Evolutionary conservation across 2,888 invertebrate species (phyloP), one percentile per base, ranked within the genome.

Genomic region (Drosophila ezoana): DNA sequence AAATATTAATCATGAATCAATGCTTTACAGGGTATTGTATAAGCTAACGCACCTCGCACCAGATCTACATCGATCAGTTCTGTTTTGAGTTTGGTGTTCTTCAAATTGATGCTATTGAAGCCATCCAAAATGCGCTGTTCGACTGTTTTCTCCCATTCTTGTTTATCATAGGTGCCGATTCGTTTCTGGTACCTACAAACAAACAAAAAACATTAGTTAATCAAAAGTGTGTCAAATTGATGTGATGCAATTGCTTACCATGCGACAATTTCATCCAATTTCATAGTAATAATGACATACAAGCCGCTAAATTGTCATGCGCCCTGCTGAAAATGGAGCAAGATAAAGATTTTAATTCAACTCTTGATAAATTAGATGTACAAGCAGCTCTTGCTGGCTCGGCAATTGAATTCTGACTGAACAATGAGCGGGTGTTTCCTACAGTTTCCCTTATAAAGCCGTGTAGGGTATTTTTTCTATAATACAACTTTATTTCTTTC

Each of bases 151-250:
- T 99, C 99, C 98, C 98, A 99, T 95, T 97, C 95, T 90, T 98
- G 98, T 91, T 98, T 98, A 93, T 99, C 98, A 93, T 98, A 98
- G 28, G 97, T 97, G 90, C 98, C 98, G 92, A 99, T 98, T 94
- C 98, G 97, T 92, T 97, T 97, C 92, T 98, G 97, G 93, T 98
- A 98, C 97, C 98, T 97, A 18, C 16, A 79, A 38, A n/a, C n/a
- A 53, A 2, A 41, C 28, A 5, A 18, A 8, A 20, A 6, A 33
- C 1, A 28, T 47, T 49, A 16, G 28, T 47, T 43, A 45, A 45
- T 57, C 13, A 49, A 28, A 20, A 33, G 23, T 53, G 41, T 52
- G 53, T 23, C 33, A 35, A 44, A 3, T n/a, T 1, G 20, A 35
- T 18, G 9, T 48, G 9, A 38, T 65, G n/a, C 20, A 38, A 41